A percentile compares a stretch with the other conserved stretches of the same genome.
phyloP scores from a whole-genome alignment of 2,888 invertebrate species.

The Romanomermis culicivorax region DNA sequence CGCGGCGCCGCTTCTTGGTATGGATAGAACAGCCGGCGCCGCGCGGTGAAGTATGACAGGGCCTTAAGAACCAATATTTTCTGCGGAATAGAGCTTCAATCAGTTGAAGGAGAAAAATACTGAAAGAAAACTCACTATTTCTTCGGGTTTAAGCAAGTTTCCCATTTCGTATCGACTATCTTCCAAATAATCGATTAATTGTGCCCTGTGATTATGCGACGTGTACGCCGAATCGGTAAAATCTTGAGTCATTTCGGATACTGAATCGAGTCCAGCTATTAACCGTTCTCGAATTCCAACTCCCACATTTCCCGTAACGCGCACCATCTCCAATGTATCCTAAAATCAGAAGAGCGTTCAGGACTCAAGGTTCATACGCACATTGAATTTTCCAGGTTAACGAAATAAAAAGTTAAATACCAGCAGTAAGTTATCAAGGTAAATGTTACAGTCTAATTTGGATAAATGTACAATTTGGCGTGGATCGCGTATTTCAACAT shows the following conservation, averaged over 20 bases:
- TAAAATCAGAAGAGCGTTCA: conserved; percentile 15
- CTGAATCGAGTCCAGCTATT: conserved; percentile 60
- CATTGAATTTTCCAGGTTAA: no score
- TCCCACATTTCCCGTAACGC: conserved; percentile 46
- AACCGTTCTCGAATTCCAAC: conserved; percentile 51
- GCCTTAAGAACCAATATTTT: no score
- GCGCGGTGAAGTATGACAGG: no score
- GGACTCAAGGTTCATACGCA: no score
- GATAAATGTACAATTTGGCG: no score
- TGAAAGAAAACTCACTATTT: conserved; percentile 6
- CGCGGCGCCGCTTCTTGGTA: no score
- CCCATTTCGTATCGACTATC: conserved; percentile 73
- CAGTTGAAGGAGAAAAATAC: no score
- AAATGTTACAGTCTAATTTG: background rate
- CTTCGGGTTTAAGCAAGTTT: conserved; percentile 47
- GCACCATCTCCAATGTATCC: conserved; percentile 60
- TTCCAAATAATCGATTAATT: conserved; percentile 65
- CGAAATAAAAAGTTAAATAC: no score
- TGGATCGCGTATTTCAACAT: background rate
- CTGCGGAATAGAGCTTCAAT: no score
- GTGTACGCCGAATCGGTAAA: conserved; percentile 99
- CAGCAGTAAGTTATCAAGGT: background rate
- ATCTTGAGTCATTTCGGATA: conserved; percentile 77
- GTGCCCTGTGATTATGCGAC: conserved; percentile 82
- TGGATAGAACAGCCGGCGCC: no score